These are phyloP conservation scores for Phalacrocorax carbo DNA, from an alignment of 2,113 vertebrate species.

Conservation along the genomic window DNA sequence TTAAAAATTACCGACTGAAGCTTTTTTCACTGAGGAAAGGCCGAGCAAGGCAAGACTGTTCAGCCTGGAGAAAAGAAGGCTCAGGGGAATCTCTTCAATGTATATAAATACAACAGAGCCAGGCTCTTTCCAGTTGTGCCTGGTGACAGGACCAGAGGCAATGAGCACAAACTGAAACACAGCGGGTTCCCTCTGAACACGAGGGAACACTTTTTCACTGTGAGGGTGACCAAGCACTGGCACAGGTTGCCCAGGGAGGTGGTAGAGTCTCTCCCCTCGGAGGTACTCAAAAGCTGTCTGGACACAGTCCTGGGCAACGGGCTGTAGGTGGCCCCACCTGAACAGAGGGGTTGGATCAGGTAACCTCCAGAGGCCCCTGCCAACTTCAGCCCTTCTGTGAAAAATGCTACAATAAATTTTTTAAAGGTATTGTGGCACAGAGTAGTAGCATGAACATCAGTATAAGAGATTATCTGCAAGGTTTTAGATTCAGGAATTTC, in stretches of 20 bases:
- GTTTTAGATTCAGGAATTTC: background rate
- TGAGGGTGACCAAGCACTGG: fast-evolving
- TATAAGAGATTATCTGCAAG: background rate
- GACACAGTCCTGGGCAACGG: too few relatives aligned
- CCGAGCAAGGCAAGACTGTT: background rate
- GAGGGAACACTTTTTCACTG: background rate
- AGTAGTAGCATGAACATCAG: background rate
- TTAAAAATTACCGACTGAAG: background rate
- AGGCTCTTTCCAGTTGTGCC: background rate
- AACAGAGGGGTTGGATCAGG: fast-evolving
- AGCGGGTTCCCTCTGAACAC: background rate
- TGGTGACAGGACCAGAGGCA: background rate
- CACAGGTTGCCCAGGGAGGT: background rate
- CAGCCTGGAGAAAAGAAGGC: background rate
- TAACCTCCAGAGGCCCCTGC: background rate
- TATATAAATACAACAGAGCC: background rate
- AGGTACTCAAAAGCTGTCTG: background rate
- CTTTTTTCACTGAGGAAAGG: background rate
- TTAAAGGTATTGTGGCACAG: background rate
- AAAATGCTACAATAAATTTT: background rate
- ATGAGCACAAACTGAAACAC: background rate
- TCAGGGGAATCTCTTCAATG: background rate
- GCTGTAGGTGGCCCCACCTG: background rate
- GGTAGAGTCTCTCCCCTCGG: background rate
- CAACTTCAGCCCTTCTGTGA: background rate